These are phyloP conservation scores for Forbesichthys agassizii DNA, from an alignment of 2,113 vertebrate species.

Conservation along the genomic window DNA sequence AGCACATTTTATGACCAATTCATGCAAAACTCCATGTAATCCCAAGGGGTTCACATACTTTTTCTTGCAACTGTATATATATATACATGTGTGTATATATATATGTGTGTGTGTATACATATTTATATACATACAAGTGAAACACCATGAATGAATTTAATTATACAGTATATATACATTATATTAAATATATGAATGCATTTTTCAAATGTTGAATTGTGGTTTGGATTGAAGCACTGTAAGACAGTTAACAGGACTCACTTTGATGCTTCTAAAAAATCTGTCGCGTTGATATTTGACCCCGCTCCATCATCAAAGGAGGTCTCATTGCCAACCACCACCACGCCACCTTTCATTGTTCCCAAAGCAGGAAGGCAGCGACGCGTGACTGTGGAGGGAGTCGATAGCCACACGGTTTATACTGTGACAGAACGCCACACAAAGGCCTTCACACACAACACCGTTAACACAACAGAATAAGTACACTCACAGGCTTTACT, in stretches of 20 bases:
- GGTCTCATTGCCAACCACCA: slow-evolving; percentile 87
- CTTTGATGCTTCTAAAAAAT: slow-evolving; percentile 89
- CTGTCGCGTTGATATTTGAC: slow-evolving; percentile 73
- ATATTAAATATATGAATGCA: too few relatives aligned
- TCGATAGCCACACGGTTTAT: background rate
- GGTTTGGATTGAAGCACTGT: background rate
- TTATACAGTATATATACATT: too few relatives aligned
- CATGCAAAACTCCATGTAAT: too few relatives aligned
- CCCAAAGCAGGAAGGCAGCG: slow-evolving; percentile 87
- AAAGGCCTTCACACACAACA: background rate
- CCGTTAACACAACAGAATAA: background rate
- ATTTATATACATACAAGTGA: too few relatives aligned
- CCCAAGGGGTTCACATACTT: too few relatives aligned
- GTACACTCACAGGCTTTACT: slow-evolving; percentile 85
- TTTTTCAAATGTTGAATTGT: background rate
- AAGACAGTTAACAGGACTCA: slow-evolving; percentile 64
- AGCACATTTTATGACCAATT: too few relatives aligned
- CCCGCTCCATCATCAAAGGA: slow-evolving; percentile 70
- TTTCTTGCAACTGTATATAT: too few relatives aligned
- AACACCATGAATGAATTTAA: too few relatives aligned
- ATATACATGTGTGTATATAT: too few relatives aligned
- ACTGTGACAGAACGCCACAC: background rate
- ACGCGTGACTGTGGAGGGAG: slow-evolving; percentile 78
- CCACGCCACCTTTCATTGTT: slow-evolving; percentile 73
- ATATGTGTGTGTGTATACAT: too few relatives aligned